Evolutionary conservation across 2,113 vertebrate genomes (phyloP).

Genomic region (Malurus elegans): DNA sequence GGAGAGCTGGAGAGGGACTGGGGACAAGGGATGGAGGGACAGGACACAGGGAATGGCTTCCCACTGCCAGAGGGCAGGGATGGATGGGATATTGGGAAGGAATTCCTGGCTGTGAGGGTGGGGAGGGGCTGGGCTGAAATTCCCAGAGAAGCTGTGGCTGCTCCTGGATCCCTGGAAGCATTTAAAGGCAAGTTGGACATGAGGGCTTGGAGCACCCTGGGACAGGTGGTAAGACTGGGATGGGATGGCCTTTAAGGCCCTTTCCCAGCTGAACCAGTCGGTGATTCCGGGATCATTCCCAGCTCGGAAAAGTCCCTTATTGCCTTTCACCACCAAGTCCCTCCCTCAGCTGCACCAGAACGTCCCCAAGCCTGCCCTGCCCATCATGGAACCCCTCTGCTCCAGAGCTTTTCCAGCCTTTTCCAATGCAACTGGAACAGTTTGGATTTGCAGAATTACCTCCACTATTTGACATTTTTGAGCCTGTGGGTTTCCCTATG

Average conservation of each 20-base stretch:
- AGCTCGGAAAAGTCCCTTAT: not conserved
- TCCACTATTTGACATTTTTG: fast-evolving
- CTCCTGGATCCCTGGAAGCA: not conserved
- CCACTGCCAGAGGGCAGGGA: not conserved
- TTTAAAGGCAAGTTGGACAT: fast-evolving
- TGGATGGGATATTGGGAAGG: not conserved
- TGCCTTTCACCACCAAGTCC: not conserved
- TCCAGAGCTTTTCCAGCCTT: not conserved
- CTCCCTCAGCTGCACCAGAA: not conserved
- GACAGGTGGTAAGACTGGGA: not conserved
- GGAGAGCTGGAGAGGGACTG: not conserved
- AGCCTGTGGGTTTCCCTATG: not conserved
- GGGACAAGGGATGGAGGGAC: not conserved
- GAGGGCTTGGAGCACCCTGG: not conserved
- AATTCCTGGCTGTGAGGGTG: fast-evolving
- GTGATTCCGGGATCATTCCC: fast-evolving
- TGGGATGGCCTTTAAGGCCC: not conserved
- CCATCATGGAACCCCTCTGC: not conserved
- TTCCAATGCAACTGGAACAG: fast-evolving
- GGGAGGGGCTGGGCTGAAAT: not conserved
- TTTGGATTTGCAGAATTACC: not conserved
- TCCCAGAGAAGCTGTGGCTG: not conserved
- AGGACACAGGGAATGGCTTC: not conserved
- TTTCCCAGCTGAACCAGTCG: not conserved
- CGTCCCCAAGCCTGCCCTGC: not conserved